Percentiles rank a stretch among this genome's conserved stretches.
Conservation (phyloP, 2,797 vertebrate genomes). For the Pangasius larnaudii region DNA sequence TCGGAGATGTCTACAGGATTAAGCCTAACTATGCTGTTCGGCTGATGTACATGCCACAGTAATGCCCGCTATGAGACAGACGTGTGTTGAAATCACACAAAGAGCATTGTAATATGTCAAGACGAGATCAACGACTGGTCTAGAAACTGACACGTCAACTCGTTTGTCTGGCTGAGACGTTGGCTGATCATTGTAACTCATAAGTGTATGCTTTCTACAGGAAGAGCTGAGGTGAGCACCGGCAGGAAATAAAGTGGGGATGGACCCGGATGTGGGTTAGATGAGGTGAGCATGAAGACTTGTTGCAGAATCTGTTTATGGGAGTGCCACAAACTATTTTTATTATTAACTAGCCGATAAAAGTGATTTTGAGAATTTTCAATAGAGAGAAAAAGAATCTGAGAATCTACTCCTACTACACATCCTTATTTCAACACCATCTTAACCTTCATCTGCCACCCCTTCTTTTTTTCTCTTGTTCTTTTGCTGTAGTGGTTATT, state of each 20-base stretch:
- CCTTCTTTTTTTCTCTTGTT: slow-evolving; percentile 20
- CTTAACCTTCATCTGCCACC: slow-evolving; percentile 23
- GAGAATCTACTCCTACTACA: not conserved
- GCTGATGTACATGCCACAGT: slow-evolving; percentile 4
- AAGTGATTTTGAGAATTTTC: not conserved
- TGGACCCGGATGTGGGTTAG: slow-evolving; percentile 70
- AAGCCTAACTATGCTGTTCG: slow-evolving; percentile 22
- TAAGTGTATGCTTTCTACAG: slow-evolving; percentile 50
- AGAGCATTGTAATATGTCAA: not conserved
- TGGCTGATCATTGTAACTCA: slow-evolving; percentile 11
- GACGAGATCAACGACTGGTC: not conserved
- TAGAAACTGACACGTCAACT: not conserved
- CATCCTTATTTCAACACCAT: slow-evolving; percentile 3
- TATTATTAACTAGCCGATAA: not conserved
- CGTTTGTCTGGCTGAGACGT: not conserved
- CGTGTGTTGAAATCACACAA: slow-evolving; percentile 8
- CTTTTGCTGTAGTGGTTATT: slow-evolving; percentile 49
- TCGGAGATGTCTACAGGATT: slow-evolving; percentile 3
- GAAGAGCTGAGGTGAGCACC: slow-evolving; percentile 72
- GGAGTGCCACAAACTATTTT: not conserved
- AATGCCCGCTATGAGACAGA: not conserved
- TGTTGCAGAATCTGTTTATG: slow-evolving; percentile 28
- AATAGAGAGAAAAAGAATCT: not conserved
- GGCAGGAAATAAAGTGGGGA: slow-evolving; percentile 76
- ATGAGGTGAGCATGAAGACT: slow-evolving; percentile 54